Evolutionary conservation across 1,140 invertebrate genomes (phyloP), one percentile per base, ranked within the genome.

Genomic region (Stegodyphus dumicola): DNA sequence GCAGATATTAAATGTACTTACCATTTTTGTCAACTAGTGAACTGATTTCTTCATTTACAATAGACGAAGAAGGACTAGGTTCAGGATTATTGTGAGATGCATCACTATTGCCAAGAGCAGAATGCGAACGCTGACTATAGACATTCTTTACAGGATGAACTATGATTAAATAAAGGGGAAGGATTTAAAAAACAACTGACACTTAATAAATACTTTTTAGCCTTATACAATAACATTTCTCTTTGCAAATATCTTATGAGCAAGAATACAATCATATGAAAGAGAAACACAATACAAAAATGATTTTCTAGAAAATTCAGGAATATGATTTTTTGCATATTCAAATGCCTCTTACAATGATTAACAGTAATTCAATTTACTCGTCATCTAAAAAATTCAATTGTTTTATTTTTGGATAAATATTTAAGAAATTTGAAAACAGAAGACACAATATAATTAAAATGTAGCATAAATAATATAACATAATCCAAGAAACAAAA

Each of bases 31-130:
- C 81, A 15, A 51, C 74, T 33, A 64, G 13, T 3, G 73, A 76
- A 33, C 77, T 53, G 60, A 69, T 77, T 33, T 85, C 81, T 56
- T 85, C 81, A 70, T 85, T 85, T 0, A 74, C 81, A 6, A 85
- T 13, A 17, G 81, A 85, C 33, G 80, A 85, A 53, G 81, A 77
- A n/a, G 81, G 81, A 85, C 81, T 85, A 70, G 81, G 81, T 33
- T 85, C 81, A n/a, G 81, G 73, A 54, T 83, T 74, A 13, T 76
- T 77, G n/a, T 53, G 71, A n/a, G 81, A 70, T 56, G 64, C 52
- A 6, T 17, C 74, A 53, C 48, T 9, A 51, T 69, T 67, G 0
- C 51, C 73, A 2, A 76, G 49, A 54, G 60, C 81, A 56, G 81
- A 85, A 56, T 85, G 60, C 11, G 81, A 77, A 49, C 81, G 81